A percentile compares a stretch with the other conserved stretches of the same genome.
These are phyloP conservation scores for Lacerta agilis DNA, from an alignment of 2,797 vertebrate species.

Conservation along the genomic window DNA sequence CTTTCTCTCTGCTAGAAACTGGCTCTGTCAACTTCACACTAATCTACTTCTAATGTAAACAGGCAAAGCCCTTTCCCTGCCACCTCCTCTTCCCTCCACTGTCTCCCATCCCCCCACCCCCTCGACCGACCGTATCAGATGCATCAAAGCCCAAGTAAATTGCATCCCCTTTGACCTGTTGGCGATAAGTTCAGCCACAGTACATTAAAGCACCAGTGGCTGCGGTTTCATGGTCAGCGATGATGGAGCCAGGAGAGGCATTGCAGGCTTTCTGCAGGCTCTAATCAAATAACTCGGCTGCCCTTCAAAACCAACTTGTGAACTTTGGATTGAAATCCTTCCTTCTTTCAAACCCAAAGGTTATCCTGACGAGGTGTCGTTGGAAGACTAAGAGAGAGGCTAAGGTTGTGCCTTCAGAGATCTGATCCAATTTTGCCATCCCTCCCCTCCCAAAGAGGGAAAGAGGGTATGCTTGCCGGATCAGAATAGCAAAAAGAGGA, in stretches of 20 bases:
- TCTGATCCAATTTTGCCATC: background rate
- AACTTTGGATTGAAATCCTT: conserved; percentile 16
- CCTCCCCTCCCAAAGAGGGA: background rate
- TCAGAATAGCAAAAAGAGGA: background rate
- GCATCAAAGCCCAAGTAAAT: conserved; percentile 90
- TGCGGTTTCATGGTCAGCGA: conserved; percentile 68
- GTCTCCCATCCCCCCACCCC: conserved; percentile 78
- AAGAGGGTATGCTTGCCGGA: background rate
- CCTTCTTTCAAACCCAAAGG: background rate
- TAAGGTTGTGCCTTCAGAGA: background rate
- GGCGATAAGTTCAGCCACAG: conserved; percentile 73
- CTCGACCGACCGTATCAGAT: conserved; percentile 94
- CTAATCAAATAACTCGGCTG: conserved; percentile 5
- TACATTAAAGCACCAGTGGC: conserved; percentile 63
- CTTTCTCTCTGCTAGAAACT: conserved; percentile 63
- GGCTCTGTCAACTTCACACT: conserved; percentile 80
- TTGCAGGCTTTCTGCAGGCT: conserved; percentile 23
- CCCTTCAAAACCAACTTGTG: background rate
- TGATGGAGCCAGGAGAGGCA: conserved; percentile 47
- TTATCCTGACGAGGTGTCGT: background rate
- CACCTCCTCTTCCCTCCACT: conserved; percentile 38
- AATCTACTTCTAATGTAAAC: conserved; percentile 89
- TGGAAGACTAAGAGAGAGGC: background rate
- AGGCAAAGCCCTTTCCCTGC: conserved; percentile 79
- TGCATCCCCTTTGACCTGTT: conserved; percentile 80